Evolutionary conservation across 2,888 invertebrate genomes (phyloP), one percentile per base, ranked within the genome.

Genomic region (Mechanitis messenoides): DNA sequence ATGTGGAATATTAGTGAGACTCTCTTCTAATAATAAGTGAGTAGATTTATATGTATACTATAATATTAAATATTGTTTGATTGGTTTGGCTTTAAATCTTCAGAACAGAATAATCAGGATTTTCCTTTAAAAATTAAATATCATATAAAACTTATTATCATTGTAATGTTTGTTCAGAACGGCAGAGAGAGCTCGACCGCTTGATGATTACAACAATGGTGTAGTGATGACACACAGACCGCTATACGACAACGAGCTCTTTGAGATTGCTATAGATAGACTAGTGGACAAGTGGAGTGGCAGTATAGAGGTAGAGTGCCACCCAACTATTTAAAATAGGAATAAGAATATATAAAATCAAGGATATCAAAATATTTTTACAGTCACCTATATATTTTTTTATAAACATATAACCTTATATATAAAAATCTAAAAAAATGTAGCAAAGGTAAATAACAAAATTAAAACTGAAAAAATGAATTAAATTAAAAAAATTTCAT

Each of bases 251-350:
- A 94, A 96, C 74, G 98, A 98, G 83, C 85, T 98, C 31, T 98
- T 98, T 83, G 98, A 98, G 92, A 97, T 98, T 77, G 92, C 97
- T 60, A 97, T 98, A 69, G 98, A 98, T 76, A 92, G 95, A 72
- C 91, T 98, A 67, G 97, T 98, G 6, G 97, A 97, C 78, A 96
- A 98, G 78, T 98, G 98, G 98, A 97, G 97, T 47, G 97, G 97
- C 0, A 96, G 96, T 75, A 95, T 97, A 71, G 97, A 97, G 92
- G 92, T 92, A 81, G 56, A n/a, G 6, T 50, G 9, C 1, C 9
- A 7, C 28, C 9, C 1, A 42, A 42, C 2, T 6, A 50, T 50
- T 31, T 50, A 31, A 50, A 1, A 50, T 4, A 3, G 20, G 20
- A 20, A 20, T 20, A 20, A 20, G 20, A 20, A 20, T 20, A 20